Base-by-base conservation (phyloP, 2,113 vertebrate species). In the Perccottus glenii region DNA sequence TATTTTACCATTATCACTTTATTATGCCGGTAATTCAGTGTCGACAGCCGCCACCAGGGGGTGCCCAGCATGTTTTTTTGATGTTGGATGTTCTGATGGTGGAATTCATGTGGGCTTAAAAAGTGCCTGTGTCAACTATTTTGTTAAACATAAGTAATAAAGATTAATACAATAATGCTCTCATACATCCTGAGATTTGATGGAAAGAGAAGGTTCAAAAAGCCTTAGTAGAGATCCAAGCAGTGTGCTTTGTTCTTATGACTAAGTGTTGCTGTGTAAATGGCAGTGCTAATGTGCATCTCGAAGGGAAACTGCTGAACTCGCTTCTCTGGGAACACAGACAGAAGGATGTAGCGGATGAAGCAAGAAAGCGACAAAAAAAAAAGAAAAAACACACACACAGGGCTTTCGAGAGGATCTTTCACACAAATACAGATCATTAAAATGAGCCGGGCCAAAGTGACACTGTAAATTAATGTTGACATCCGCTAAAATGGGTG, bases 231-330 rank as follows among this genome's bases (percentile, higher is more conserved):
- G 60, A 82, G 32, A 81, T 64, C 8, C 14, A 70, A 55, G 52
- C 33, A 33, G 50, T 27, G 60, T 11, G 75, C 75, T 81, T 86
- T 83, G 70, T 77, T 83, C 78, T 67, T 70, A 60, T 88, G 83
- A 87, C 83, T 89, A 84, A 87, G 74, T 73, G 84, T 73, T 82
- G 56, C 79, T 79, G 71, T 79, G 67, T 74, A 73, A 82, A 76
- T 43, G 78, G 74, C 75, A 82, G 74, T 45, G 75, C 72, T 83
- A 85, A 73, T 76, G 77, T 65, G 77, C 78, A 72, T 81, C 77
- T 81, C 52, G 69, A 82, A 27, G 67, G 62, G 75, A 72, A 75
- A 67, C 64, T 75, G 65, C 80, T 83, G 82, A 85, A 82, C 78
- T 81, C 40, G 81, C 77, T 76, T 73, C 68, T 67, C 55, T 11